Evolutionary conservation across 2,797 vertebrate species (phyloP).

Genomic region (Rhynchonycteris naso): DNA sequence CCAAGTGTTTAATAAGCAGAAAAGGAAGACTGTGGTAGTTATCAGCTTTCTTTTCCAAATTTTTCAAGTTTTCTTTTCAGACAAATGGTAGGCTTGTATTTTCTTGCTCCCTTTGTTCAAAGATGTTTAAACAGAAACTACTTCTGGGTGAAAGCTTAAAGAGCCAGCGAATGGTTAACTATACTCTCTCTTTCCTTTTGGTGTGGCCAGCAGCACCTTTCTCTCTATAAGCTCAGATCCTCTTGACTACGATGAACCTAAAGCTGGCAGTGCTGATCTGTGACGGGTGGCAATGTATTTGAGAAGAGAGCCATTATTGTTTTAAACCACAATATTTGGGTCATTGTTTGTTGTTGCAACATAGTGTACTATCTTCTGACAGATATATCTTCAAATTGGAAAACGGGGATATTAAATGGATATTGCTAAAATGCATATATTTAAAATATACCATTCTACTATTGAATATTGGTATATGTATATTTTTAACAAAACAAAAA

Average conservation of each 20-base stretch:
- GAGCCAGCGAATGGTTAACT: not conserved
- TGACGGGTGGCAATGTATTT: not conserved
- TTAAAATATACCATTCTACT: constrained; percentile 27
- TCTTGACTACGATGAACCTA: not conserved
- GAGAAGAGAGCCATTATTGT: not conserved
- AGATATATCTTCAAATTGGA: not conserved
- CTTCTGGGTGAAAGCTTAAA: not conserved
- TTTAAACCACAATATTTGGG: not conserved
- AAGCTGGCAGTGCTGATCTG: not conserved
- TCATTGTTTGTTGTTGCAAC: not conserved
- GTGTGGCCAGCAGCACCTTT: not conserved
- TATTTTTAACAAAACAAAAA: constrained; percentile 6
- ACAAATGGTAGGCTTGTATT: not conserved
- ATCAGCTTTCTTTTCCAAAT: not conserved
- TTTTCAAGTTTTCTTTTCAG: not conserved
- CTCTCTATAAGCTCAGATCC: not conserved
- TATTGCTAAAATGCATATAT: not conserved
- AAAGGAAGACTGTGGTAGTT: not conserved
- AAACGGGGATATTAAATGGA: not conserved
- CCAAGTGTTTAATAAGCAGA: not conserved
- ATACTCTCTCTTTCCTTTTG: not conserved
- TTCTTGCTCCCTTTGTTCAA: not conserved
- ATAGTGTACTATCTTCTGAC: not conserved
- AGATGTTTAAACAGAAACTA: not conserved
- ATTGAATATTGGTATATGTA: not conserved